Evolutionary conservation across 2,113 vertebrate species (phyloP).

Genomic region (Leucoraja erinaceus): DNA sequence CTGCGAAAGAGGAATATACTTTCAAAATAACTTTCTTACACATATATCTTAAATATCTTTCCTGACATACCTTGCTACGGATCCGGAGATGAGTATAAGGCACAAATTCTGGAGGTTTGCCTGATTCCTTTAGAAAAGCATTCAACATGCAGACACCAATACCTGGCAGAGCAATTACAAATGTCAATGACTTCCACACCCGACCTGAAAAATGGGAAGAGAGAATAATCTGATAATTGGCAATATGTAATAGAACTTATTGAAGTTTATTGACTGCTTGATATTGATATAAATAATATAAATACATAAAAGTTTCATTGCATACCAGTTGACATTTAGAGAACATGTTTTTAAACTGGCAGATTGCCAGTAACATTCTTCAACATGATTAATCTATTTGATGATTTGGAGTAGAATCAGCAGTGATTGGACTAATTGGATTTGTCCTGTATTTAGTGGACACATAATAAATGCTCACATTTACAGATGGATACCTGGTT

Average conservation of each 20-base stretch:
- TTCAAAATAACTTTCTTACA: neutral
- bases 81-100: slow-evolving; percentile 56
- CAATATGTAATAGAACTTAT: neutral
- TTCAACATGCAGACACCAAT: slow-evolving; percentile 61
- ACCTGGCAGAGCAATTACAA: slow-evolving; percentile 57
- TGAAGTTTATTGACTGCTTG: neutral
- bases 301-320: neutral
- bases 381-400: too few species aligned
- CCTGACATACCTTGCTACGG: slow-evolving; percentile 63
- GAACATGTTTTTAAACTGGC: neutral
- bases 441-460: too few species aligned
- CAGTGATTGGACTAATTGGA: too few species aligned
- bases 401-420: too few species aligned
- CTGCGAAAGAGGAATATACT: neutral
- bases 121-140: slow-evolving; percentile 54
- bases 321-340: neutral
- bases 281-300: neutral
- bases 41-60: neutral
- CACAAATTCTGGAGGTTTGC: slow-evolving; percentile 54
- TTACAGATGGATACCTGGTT: too few species aligned
- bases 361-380: too few species aligned
- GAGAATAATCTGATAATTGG: neutral
- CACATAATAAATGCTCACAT: too few species aligned
- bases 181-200: slow-evolving; percentile 68
- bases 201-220: slow-evolving; percentile 48